Percentiles rank a stretch among this genome's conserved stretches.
These are phyloP conservation scores for Pseudopodoces humilis DNA, from an alignment of 2,113 vertebrate species.

Conservation along the genomic window DNA sequence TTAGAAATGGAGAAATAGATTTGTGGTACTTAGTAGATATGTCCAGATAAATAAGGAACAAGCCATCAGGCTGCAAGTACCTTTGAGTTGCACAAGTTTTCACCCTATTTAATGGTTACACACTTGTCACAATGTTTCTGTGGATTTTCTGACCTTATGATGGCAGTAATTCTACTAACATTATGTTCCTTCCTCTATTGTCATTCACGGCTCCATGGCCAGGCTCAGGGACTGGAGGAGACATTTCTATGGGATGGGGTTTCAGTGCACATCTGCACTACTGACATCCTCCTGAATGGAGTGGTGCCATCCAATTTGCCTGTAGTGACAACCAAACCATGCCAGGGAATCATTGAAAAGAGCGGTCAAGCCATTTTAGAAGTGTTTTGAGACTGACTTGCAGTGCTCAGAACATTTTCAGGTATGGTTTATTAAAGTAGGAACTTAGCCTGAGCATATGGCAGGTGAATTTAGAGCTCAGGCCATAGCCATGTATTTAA, in stretches of 20 bases:
- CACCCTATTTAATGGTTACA: background rate
- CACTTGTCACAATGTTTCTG: background rate
- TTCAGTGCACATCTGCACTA: background rate
- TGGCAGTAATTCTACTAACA: background rate
- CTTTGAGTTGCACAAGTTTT: background rate
- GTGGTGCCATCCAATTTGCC: background rate
- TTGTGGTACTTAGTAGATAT: background rate
- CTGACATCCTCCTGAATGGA: background rate
- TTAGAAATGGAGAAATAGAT: background rate
- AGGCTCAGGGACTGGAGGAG: background rate
- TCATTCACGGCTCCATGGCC: background rate
- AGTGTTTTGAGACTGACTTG: background rate
- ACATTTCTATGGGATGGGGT: fast-evolving
- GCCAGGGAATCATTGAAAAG: background rate
- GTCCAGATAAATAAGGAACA: background rate
- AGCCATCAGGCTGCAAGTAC: background rate
- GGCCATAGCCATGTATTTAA: background rate
- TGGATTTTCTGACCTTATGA: background rate
- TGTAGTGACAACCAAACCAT: background rate
- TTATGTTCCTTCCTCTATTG: background rate
- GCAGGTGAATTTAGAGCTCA: background rate
- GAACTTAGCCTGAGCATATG: background rate
- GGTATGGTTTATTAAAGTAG: background rate
- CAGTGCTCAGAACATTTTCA: background rate
- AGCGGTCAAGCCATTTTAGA: background rate